Evolutionary conservation across 2,888 invertebrate species (phyloP).

Genomic region (Ischnura elegans): DNA sequence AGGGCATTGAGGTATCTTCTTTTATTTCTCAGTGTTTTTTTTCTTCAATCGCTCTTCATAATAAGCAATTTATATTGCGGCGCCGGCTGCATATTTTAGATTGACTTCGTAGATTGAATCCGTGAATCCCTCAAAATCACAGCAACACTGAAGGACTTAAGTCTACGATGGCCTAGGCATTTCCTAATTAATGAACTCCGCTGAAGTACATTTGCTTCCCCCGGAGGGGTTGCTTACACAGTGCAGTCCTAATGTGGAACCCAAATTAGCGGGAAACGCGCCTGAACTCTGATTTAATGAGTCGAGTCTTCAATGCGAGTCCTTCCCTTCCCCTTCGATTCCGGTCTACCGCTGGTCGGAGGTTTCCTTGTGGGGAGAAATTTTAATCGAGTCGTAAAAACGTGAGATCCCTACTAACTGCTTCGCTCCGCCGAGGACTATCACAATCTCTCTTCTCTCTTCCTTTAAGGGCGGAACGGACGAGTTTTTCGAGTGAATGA

Average conservation of each 20-base stretch:
- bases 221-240: not conserved
- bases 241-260: not conserved
- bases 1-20: too few relatives aligned
- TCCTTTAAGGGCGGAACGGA: not conserved
- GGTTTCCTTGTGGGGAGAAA: not conserved
- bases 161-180: not conserved
- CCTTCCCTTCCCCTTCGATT: too few relatives aligned
- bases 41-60: too few relatives aligned
- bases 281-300: constrained; percentile 8
- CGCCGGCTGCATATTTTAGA: too few relatives aligned
- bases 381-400: constrained; percentile 1
- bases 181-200: not conserved
- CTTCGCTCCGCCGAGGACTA: not conserved
- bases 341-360: not conserved
- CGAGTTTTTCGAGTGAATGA: not conserved
- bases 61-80: too few relatives aligned
- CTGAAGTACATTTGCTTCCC: not conserved
- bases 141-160: too few relatives aligned
- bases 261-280: not conserved
- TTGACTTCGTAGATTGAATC: too few relatives aligned
- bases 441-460: not conserved
- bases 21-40: too few relatives aligned
- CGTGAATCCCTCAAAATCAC: too few relatives aligned
- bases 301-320: not conserved
- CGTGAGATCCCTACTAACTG: not conserved